phyloP scores from a whole-genome alignment of 2,888 invertebrate genomes.

The Napeogenes sylphis region DNA sequence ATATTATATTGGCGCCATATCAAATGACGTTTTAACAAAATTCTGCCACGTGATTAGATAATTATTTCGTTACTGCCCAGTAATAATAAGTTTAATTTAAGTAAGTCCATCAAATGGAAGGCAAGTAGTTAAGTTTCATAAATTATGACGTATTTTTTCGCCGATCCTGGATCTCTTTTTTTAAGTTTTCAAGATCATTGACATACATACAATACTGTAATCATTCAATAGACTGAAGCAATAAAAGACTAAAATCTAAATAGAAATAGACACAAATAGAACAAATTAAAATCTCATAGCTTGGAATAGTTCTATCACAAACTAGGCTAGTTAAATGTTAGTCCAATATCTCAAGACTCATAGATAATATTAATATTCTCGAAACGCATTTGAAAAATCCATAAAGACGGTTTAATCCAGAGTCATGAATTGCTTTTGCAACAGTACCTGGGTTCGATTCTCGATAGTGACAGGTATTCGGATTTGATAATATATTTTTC shows the following conservation, averaged over 20 bases:
- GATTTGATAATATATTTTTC: neutral
- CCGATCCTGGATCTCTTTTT: constrained; percentile 29
- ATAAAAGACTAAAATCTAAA: constrained; percentile 17
- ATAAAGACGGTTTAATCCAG: neutral
- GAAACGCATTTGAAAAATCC: neutral
- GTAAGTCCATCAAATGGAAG: constrained; percentile 62
- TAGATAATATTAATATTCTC: no score
- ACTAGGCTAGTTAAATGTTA: neutral
- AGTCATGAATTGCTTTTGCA: no score
- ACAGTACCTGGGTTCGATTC: neutral
- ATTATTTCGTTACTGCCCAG: constrained; percentile 44
- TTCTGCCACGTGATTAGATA: constrained; percentile 40
- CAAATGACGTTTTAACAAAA: constrained; percentile 39
- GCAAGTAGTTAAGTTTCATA: constrained; percentile 49
- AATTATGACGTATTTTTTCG: constrained; percentile 45
- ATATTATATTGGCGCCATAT: constrained; percentile 41
- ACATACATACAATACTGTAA: constrained; percentile 11
- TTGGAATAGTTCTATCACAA: constrained; percentile 2
- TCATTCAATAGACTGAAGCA: constrained; percentile 23
- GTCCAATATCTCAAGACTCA: neutral
- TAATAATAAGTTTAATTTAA: constrained; percentile 45
- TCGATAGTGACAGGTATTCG: neutral
- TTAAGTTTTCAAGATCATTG: constrained; percentile 12
- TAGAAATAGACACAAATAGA: constrained; percentile 8
- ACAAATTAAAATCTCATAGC: constrained; percentile 8